Base-by-base conservation (phyloP, 2,888 invertebrate species). In the Melangyna quadrimaculata region DNA sequence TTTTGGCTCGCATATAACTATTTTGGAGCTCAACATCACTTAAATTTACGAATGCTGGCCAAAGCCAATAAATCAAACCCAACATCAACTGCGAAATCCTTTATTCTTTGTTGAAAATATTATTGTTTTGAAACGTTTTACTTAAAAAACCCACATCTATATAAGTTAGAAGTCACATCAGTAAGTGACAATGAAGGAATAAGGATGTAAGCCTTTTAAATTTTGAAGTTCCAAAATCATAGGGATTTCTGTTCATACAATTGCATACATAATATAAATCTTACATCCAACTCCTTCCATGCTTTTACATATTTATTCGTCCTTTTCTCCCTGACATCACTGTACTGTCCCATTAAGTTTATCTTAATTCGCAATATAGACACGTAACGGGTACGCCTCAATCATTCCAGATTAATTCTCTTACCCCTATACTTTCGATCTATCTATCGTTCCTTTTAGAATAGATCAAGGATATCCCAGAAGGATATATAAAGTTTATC, bases 281-380 rank as follows among this genome's bases (percentile, higher is more conserved):
- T n/a, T 40, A n/a, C 40, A 24, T 48, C 27, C 14, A 37, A 37
- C n/a, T 27, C 19, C 22, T 40, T 70, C 67, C n/a, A 9, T 27
- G 1, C 24, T 27, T 32, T 8, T 19, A n/a, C n/a, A n/a, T n/a
- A 45, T 19, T 29, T 29, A 10, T 27, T 27, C 12, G 12, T 65
- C 6, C 29, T 32, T 35, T 35, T 35, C 12, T 27, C 22, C 3
- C 10, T 29, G 22, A 17, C 59, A n/a, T n/a, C n/a, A n/a, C n/a
- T n/a, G n/a, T n/a, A 78, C 55, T 86, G 81, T 81, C 81, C 77
- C 77, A 86, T 86, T 81, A 81, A 78, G 77, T 86, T 86, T 81
- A 86, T 81, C 86, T 86, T 77, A 86, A 86, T 86, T 86, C 81
- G 57, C 81, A 86, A 81, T 78, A 86, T 86, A 86, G 81, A 86